Evolutionary conservation across 2,888 invertebrate species (phyloP), one percentile per base, ranked within the genome.

Genomic region (Galerucella nymphaeae): DNA sequence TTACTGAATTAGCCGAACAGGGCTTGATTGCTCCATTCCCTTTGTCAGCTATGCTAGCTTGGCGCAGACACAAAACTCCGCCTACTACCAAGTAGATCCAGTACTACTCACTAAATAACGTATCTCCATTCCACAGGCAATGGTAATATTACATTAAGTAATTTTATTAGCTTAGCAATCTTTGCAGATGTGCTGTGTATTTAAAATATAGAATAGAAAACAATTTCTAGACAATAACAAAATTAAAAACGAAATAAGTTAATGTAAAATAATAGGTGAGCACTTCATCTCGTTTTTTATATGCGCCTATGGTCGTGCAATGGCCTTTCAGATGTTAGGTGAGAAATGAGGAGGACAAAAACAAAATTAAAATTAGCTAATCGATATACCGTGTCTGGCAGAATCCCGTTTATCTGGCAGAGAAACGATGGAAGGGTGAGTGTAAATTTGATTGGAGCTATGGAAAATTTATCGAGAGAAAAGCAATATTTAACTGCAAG

Each of bases 351-450:
- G 69, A 74, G 72, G 48, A 69, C 72, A 72, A 72, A 75, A 71
- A 75, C 74, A 70, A 72, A 72, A 75, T 75, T 75, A 70, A 72
- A 75, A 72, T 75, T 69, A 69, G 71, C 74, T 71, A 75, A 75
- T 75, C 74, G 71, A 75, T 75, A 72, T 70, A 62, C 71, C 72
- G 68, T 73, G 74, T 74, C 74, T 74, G 74, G 74, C 70, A 73
- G 70, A 66, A 64, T 65, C 70, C 61, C 68, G 67, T 66, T 67
- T 68, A 74, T 72, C 72, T 72, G 71, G 62, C 66, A 69, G 66
- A 72, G 68, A 66, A 66, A 71, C 68, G 71, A 62, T 58, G 66
- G 62, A 70, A 70, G 63, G 69, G 66, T 66, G 70, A 62, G 66
- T 69, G 65, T 55, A 69, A 68, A 72, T 68, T 72, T 57, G 66